phyloP scores from a whole-genome alignment of 1,140 invertebrate species.

The Heliconius himera region DNA sequence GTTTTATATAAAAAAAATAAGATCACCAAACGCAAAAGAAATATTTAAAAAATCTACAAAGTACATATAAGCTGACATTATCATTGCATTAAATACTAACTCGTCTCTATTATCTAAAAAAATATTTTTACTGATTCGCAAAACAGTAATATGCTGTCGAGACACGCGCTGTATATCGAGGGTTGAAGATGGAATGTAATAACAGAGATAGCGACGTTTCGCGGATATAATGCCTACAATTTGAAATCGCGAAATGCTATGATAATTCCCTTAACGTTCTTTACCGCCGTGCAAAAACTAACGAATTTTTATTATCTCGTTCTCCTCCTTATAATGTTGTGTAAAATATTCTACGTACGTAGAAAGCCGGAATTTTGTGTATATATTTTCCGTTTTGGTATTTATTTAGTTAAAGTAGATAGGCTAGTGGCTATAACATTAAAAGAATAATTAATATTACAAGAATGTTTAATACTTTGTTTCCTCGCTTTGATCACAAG shows the following conservation, averaged over 20 bases:
- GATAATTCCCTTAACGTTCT: slow-evolving; percentile 56
- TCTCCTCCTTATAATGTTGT: slow-evolving; percentile 35
- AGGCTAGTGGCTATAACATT: no score
- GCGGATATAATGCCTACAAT: slow-evolving; percentile 60
- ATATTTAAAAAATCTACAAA: neutral
- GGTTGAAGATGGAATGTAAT: slow-evolving; percentile 56
- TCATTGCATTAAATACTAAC: neutral
- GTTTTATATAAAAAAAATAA: no score
- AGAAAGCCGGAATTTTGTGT: neutral
- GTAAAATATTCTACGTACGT: neutral
- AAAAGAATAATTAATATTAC: no score
- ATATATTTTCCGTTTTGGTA: no score
- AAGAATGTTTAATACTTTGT: no score
- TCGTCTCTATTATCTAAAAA: neutral
- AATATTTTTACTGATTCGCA: neutral
- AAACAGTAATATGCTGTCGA: slow-evolving; percentile 4
- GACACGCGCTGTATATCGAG: slow-evolving; percentile 1
- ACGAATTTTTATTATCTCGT: slow-evolving; percentile 54
- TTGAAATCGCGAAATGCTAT: neutral
- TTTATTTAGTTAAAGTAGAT: no score
- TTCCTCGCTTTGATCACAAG: no score
- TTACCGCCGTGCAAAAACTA: slow-evolving; percentile 50
- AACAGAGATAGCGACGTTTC: slow-evolving; percentile 60
- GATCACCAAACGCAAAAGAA: neutral
- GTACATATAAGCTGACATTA: neutral